Evolutionary conservation across 2,113 vertebrate genomes (phyloP).

Genomic region (Sebastes fasciatus): DNA sequence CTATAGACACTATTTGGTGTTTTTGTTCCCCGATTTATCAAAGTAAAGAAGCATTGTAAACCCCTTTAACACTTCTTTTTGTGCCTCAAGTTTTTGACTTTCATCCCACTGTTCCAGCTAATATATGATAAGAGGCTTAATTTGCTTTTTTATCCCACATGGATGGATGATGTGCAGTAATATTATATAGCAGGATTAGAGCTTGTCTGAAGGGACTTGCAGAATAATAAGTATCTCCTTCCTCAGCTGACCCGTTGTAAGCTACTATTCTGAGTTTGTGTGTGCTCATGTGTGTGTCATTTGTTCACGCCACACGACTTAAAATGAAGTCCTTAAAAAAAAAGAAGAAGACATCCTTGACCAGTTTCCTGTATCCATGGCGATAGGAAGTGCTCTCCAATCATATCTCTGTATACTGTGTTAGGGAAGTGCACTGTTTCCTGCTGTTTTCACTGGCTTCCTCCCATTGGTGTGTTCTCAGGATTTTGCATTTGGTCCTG

Average conservation of each 20-base stretch:
- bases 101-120: background rate
- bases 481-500: constrained; percentile 44
- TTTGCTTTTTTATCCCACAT: background rate
- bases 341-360: constrained; percentile 65
- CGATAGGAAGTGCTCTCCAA: constrained; percentile 74
- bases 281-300: background rate
- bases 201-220: background rate
- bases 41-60: background rate
- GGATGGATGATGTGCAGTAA: background rate
- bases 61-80: background rate
- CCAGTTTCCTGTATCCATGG: constrained; percentile 84
- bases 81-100: background rate
- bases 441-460: constrained; percentile 77
- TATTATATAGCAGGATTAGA: background rate
- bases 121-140: background rate
- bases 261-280: background rate
- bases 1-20: background rate
- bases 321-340: constrained; percentile 31
- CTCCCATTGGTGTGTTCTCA: constrained; percentile 47
- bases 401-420: constrained; percentile 50
- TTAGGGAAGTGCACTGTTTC: constrained; percentile 78
- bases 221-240: background rate
- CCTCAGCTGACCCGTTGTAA: background rate
- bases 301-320: constrained; percentile 8
- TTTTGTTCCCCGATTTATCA: constrained; percentile 21